Evolutionary conservation across 2,113 vertebrate species (phyloP).

Genomic region (Plectropomus leopardus): DNA sequence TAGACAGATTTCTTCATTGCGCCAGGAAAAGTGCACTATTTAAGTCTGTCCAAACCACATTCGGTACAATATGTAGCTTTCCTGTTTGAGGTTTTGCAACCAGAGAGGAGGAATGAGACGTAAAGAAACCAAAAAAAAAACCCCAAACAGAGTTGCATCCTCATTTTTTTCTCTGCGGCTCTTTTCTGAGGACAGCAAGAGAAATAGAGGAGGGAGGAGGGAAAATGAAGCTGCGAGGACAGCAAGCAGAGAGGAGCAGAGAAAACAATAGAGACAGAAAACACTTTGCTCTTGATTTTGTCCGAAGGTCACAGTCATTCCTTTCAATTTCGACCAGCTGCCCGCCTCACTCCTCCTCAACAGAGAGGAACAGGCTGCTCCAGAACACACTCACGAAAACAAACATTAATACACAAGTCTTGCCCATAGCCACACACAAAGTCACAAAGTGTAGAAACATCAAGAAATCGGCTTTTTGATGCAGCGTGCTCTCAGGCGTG

Average conservation of each 20-base stretch:
- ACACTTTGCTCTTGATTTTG: constrained; percentile 71
- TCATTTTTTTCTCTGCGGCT: constrained; percentile 8
- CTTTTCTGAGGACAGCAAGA: constrained; percentile 11
- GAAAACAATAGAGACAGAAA: constrained; percentile 62
- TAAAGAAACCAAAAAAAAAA: constrained; percentile 6
- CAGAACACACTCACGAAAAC: not conserved
- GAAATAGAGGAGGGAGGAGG: not conserved
- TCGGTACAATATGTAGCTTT: not conserved
- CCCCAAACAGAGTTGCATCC: not conserved
- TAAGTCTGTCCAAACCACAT: constrained; percentile 24
- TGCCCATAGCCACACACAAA: constrained; percentile 13
- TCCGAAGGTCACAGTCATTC: constrained; percentile 76
- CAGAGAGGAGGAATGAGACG: not conserved
- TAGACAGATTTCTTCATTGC: constrained; percentile 14
- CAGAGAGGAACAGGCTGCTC: constrained; percentile 25
- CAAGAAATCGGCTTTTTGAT: constrained; percentile 26
- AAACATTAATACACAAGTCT: constrained; percentile 33
- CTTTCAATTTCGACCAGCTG: constrained; percentile 67
- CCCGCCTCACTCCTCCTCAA: constrained; percentile 47
- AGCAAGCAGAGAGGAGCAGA: constrained; percentile 23
- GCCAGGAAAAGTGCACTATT: constrained; percentile 19
- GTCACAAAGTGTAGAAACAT: constrained; percentile 51
- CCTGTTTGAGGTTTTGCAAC: constrained; percentile 27
- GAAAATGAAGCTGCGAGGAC: constrained; percentile 37
- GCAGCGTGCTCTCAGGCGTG: constrained; percentile 11